Evolutionary conservation across 2,797 vertebrate genomes (phyloP).

Genomic region (Astyanax mexicanus): DNA sequence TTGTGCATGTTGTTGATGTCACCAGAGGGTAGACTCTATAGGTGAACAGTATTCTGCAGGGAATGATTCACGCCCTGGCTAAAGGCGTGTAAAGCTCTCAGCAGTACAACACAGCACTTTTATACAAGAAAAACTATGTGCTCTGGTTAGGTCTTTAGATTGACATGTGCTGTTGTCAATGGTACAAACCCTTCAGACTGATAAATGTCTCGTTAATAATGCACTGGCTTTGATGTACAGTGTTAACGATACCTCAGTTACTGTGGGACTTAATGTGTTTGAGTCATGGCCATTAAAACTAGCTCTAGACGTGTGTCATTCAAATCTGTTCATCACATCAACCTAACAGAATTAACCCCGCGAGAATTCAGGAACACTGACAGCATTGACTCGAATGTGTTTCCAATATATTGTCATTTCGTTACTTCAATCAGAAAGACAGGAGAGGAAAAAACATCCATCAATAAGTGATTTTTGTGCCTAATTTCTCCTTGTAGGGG

Average conservation of each 20-base stretch:
- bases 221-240: background rate
- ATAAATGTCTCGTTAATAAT: slow-evolving; percentile 2
- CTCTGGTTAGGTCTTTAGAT: background rate
- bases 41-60: no score
- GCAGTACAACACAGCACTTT: no score
- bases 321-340: background rate
- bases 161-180: background rate
- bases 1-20: no score
- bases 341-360: background rate
- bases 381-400: background rate
- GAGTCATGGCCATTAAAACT: background rate
- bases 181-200: background rate
- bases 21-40: no score
- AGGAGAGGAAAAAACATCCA: background rate
- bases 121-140: no score
- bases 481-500: background rate
- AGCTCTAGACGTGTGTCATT: background rate
- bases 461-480: background rate
- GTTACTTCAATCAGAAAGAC: background rate
- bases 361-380: background rate
- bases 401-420: background rate
- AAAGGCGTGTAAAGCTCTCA: no score
- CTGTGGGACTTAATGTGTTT: background rate
- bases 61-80: no score
- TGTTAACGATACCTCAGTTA: background rate